Conservation (phyloP, 2,797 vertebrate species). For the Glyptemys insculpta region DNA sequence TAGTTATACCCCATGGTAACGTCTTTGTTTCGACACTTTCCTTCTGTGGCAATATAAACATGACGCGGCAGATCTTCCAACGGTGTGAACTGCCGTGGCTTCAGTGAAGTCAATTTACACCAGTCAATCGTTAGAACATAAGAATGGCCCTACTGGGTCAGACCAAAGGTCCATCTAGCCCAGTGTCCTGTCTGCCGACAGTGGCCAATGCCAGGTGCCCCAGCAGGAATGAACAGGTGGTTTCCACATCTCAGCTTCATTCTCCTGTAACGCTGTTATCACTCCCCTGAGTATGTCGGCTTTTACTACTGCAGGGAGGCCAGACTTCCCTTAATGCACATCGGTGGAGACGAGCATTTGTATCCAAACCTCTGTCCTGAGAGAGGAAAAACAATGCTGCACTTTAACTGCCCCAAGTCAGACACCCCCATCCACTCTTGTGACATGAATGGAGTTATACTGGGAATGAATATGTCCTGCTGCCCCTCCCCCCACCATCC, state of each 20-base stretch:
- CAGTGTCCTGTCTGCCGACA: too few species aligned
- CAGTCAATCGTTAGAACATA: too few species aligned
- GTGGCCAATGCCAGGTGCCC: too few species aligned
- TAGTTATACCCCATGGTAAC: background rate
- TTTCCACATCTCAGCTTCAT: background rate
- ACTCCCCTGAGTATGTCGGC: background rate
- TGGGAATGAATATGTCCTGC: too few species aligned
- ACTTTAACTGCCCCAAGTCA: background rate
- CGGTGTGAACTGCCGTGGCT: background rate
- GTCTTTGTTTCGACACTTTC: background rate
- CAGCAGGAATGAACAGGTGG: too few species aligned
- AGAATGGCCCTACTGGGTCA: too few species aligned
- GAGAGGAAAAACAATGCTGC: background rate
- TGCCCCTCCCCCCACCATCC: too few species aligned
- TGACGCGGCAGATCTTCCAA: too few species aligned
- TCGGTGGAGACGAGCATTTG: background rate
- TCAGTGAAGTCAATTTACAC: background rate
- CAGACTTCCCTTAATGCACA: background rate
- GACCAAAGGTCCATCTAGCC: too few species aligned
- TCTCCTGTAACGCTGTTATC: background rate
- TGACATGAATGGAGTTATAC: too few species aligned
- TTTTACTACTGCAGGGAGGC: background rate
- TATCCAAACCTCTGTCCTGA: background rate
- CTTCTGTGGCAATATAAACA: background rate
- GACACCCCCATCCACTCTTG: background rate